A percentile compares a stretch with the other conserved stretches of the same genome.
phyloP scores from a whole-genome alignment of 2,113 vertebrate genomes.

The Ceyx melanurus region DNA sequence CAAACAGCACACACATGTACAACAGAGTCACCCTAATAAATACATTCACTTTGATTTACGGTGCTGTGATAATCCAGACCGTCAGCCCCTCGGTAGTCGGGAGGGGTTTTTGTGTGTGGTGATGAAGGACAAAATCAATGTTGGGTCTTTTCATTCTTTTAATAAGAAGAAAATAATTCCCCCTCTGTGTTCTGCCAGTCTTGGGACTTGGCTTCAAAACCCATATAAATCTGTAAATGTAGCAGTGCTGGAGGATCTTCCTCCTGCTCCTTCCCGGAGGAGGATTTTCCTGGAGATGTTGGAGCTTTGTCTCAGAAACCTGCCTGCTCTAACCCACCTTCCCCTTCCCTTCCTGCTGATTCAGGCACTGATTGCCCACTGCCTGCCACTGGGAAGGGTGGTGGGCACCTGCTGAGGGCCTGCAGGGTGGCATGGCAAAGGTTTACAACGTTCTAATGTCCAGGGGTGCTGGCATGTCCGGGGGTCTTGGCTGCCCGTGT shows the following conservation, averaged over 20 bases:
- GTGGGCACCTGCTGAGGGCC: rapidly evolving
- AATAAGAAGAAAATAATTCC: slow-evolving; percentile 56
- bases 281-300: background rate
- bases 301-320: background rate
- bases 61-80: slow-evolving; percentile 20
- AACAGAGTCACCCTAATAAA: slow-evolving; percentile 53
- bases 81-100: background rate
- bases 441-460: no score
- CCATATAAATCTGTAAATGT: slow-evolving; percentile 20
- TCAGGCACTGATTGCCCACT: rapidly evolving
- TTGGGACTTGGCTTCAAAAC: slow-evolving; percentile 44
- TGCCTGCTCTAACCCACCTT: background rate
- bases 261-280: background rate
- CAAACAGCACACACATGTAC: slow-evolving; percentile 25
- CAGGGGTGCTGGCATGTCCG: no score
- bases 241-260: background rate
- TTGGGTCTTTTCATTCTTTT: slow-evolving; percentile 59
- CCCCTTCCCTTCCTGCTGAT: background rate
- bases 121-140: slow-evolving; percentile 63
- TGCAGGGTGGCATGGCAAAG: no score
- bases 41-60: slow-evolving; percentile 49
- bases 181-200: slow-evolving; percentile 1
- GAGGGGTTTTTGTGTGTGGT: background rate
- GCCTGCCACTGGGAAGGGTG: background rate
- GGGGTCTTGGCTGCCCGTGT: background rate